Percentiles rank a stretch among this genome's conserved stretches.
These are phyloP conservation scores for Homarus americanus DNA, from an alignment of 1,140 invertebrate genomes.

Conservation along the genomic window DNA sequence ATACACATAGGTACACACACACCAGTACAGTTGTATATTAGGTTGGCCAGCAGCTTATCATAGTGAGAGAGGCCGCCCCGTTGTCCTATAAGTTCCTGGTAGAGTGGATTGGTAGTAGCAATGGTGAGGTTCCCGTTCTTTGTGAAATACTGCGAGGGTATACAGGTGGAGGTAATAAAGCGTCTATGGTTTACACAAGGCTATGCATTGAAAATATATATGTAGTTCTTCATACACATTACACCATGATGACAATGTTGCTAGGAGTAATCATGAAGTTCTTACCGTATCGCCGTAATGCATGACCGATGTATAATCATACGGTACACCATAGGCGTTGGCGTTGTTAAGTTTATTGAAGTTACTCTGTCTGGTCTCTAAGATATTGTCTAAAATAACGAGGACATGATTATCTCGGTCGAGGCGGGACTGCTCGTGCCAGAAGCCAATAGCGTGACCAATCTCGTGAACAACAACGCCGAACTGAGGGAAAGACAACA, in stretches of 20 bases:
- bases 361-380: conserved; percentile 17
- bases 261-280: too few relatives aligned
- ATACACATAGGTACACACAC: neutral
- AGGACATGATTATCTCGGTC: conserved; percentile 78
- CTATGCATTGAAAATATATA: too few relatives aligned
- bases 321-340: conserved; percentile 39
- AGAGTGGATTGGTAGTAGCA: conserved; percentile 6
- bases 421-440: conserved; percentile 78
- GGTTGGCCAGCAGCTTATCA: conserved; percentile 27
- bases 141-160: neutral
- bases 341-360: neutral
- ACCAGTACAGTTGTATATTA: conserved; percentile 29
- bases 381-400: conserved; percentile 77
- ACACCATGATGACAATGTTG: too few relatives aligned
- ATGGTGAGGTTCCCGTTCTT: conserved; percentile 14
- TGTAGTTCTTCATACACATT: too few relatives aligned
- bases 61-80: neutral
- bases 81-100: too few relatives aligned
- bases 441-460: conserved; percentile 78
- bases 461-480: conserved; percentile 78
- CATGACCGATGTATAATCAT: conserved; percentile 73
- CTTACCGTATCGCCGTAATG: conserved; percentile 56
- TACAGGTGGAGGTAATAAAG: too few relatives aligned
- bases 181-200: too few relatives aligned
- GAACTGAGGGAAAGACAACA: conserved; percentile 26